Percentiles rank a stretch among this genome's conserved stretches.
phyloP scores from a whole-genome alignment of 1,140 invertebrate species.

The Neuroterus valhalla region DNA sequence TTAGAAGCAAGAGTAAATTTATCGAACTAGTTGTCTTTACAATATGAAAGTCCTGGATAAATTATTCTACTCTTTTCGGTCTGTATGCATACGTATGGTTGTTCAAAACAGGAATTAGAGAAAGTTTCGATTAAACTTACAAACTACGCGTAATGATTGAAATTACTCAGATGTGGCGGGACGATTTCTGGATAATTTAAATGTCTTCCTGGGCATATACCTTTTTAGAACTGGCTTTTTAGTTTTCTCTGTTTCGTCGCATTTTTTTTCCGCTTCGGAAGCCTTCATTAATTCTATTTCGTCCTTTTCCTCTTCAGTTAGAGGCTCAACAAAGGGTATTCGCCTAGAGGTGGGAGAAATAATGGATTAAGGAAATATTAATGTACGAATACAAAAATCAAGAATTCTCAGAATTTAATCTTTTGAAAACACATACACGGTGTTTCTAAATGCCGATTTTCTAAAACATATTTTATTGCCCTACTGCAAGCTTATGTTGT shows the following conservation, averaged over 20 bases:
- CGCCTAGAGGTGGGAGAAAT: constrained; percentile 34
- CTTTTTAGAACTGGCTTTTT: constrained; percentile 21
- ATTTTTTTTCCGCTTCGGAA: not conserved
- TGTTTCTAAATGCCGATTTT: too few species aligned
- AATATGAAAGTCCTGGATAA: too few species aligned
- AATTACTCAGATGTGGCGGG: too few species aligned
- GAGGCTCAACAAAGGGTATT: constrained; percentile 42
- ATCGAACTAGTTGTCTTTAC: too few species aligned
- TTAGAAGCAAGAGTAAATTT: too few species aligned
- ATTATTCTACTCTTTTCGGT: too few species aligned
- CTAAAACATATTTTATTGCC: too few species aligned
- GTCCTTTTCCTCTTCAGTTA: constrained; percentile 34
- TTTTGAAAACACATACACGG: not conserved
- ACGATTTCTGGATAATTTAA: constrained; percentile 44
- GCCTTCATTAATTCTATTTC: not conserved
- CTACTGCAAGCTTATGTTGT: too few species aligned
- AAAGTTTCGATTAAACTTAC: too few species aligned
- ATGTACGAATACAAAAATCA: constrained; percentile 36
- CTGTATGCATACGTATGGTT: too few species aligned
- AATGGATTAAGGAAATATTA: not conserved
- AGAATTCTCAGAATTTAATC: not conserved
- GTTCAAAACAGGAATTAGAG: too few species aligned
- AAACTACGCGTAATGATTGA: too few species aligned
- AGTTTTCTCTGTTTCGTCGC: not conserved
- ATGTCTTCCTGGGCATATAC: constrained; percentile 39